These are phyloP conservation scores for Tapera naevia DNA, from an alignment of 2,797 vertebrate species.

Conservation along the genomic window DNA sequence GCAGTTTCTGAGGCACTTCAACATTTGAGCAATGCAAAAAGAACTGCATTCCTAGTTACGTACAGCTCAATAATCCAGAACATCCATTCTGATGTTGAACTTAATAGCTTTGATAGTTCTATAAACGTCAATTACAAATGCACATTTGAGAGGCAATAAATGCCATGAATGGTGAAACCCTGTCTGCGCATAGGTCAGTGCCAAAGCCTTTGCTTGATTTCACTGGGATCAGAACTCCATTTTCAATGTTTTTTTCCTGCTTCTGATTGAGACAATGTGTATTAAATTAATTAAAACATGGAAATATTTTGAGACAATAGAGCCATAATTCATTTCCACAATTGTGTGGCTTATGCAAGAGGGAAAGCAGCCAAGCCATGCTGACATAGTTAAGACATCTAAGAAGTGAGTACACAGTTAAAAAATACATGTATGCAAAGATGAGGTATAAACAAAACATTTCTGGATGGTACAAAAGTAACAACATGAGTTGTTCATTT, in stretches of 20 bases:
- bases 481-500: neutral
- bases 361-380: neutral
- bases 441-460: neutral
- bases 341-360: neutral
- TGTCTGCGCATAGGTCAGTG: neutral
- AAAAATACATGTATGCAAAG: neutral
- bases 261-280: neutral
- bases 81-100: neutral
- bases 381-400: neutral
- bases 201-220: neutral
- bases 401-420: neutral
- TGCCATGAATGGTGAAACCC: neutral
- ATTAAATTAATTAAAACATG: slow-evolving; percentile 4
- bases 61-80: neutral
- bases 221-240: neutral
- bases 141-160: neutral
- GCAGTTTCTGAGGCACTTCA: neutral
- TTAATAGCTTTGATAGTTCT: neutral
- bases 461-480: neutral
- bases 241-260: neutral
- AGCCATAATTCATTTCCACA: slow-evolving; percentile 8
- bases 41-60: fast-evolving
- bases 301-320: neutral
- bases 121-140: neutral
- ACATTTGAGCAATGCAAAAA: neutral